phyloP scores from a whole-genome alignment of 2,113 vertebrate species.

The Orycteropus afer region DNA sequence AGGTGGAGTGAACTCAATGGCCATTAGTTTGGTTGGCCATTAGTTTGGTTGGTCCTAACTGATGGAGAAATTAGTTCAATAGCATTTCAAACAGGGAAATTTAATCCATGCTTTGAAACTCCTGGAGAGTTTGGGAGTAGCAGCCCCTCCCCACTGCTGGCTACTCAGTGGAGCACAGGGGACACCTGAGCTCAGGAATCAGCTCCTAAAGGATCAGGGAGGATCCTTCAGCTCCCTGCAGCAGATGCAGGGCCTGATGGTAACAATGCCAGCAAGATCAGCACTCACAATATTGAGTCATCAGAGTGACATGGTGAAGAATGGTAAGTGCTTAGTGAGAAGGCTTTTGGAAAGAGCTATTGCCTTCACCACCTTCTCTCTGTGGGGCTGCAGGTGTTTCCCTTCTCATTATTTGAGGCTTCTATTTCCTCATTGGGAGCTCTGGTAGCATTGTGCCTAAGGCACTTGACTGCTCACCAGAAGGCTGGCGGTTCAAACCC shows the following conservation, averaged over 20 bases:
- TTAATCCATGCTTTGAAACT: background rate
- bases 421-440: slow-evolving; percentile 43
- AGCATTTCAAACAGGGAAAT: background rate
- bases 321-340: background rate
- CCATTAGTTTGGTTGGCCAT: background rate
- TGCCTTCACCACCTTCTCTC: background rate
- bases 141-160: too few relatives aligned
- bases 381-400: background rate
- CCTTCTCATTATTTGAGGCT: background rate
- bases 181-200: background rate
- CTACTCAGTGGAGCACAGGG: background rate
- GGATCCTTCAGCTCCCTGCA: background rate
- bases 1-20: background rate
- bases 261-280: fast-evolving
- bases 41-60: background rate
- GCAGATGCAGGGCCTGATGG: background rate
- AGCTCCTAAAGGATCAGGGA: background rate
- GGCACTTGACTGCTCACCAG: too few relatives aligned
- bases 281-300: background rate
- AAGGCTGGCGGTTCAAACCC: too few relatives aligned
- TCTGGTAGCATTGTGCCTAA: too few relatives aligned
- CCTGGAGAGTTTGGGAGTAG: background rate
- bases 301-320: fast-evolving
- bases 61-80: background rate
- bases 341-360: background rate